Base-by-base conservation (phyloP, 2,888 invertebrate genomes). In the Augiades crinisus region DNA sequence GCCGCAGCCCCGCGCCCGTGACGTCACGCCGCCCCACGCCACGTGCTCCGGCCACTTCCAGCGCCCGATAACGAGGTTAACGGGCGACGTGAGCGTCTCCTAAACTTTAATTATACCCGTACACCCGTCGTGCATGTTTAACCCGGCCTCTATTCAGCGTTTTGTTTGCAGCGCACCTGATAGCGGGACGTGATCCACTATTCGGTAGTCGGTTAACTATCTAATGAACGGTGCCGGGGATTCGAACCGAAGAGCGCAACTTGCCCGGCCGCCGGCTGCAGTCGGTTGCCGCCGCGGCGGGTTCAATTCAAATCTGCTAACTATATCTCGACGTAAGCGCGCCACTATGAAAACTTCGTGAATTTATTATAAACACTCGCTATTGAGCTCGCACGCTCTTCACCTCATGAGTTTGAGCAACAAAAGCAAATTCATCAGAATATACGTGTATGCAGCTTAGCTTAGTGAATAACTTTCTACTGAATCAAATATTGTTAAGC, bases 1-100 rank as follows among this genome's bases (percentile, higher is more conserved):
- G 70, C 71, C 70, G 74, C 70, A 70, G 72, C 68, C 72, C 72
- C 79, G 77, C 77, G 69, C 78, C 80, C 81, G n/a, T n/a, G n/a
- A n/a, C n/a, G n/a, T n/a, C 81, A 71, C 84, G 83, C 81, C 87
- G 87, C 87, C 87, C 87, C 87, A 87, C 88, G n/a, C n/a, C n/a
- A n/a, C n/a, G n/a, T n/a, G n/a, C n/a, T n/a, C n/a, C n/a, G n/a
- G n/a, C 88, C 88, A 87, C 87, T 87, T 87, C 87, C 83, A 87
- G 83, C 87, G 85, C 87, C 87, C 87, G 88, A 89, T 89, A 89
- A 89, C 89, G 88, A 89, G 89, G 89, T 89, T 89, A 89, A 89
- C 88, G 87, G 87, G 89, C 89, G 87, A 88, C 89, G 88, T 87
- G 88, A 87, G 88, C 86, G 86, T 88, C 86, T 88, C 87, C 87